Evolutionary conservation across 2,888 invertebrate species (phyloP).

Genomic region (Erebia epiphron): DNA sequence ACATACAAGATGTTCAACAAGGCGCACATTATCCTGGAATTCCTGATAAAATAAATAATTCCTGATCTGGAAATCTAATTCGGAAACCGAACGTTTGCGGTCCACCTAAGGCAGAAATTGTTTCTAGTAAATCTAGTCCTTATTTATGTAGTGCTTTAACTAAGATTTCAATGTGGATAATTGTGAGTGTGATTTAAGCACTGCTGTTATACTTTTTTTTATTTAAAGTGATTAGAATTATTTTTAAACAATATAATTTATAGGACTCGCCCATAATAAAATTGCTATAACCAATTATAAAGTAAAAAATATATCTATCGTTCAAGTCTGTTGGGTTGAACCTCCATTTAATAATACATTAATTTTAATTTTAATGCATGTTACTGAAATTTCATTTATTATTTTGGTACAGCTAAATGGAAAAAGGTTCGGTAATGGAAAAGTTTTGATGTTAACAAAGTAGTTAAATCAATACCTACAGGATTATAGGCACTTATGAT

Average conservation of each 20-base stretch:
- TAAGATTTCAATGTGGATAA: conserved; percentile 4
- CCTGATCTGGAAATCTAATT: too few relatives aligned
- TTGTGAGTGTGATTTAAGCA: not conserved
- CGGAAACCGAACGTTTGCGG: too few relatives aligned
- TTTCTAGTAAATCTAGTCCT: conserved; percentile 19
- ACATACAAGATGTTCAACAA: too few relatives aligned
- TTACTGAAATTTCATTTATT: not conserved
- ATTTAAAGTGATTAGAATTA: too few relatives aligned
- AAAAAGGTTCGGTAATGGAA: conserved; percentile 18
- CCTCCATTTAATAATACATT: not conserved
- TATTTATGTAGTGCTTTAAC: conserved; percentile 4
- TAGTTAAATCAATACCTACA: not conserved
- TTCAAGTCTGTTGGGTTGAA: too few relatives aligned
- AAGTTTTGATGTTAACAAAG: conserved; percentile 15
- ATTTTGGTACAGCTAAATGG: not conserved
- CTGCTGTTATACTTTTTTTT: not conserved
- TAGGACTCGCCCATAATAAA: not conserved
- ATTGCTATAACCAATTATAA: not conserved
- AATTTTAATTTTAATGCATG: conserved; percentile 4
- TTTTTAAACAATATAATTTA: too few relatives aligned
- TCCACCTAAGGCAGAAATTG: conserved; percentile 20
- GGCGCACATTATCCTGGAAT: too few relatives aligned
- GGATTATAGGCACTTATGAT: not conserved
- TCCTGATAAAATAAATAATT: too few relatives aligned
- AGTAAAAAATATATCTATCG: too few relatives aligned